Evolutionary conservation across 2,113 vertebrate genomes (phyloP).

Genomic region (Lynx canadensis): DNA sequence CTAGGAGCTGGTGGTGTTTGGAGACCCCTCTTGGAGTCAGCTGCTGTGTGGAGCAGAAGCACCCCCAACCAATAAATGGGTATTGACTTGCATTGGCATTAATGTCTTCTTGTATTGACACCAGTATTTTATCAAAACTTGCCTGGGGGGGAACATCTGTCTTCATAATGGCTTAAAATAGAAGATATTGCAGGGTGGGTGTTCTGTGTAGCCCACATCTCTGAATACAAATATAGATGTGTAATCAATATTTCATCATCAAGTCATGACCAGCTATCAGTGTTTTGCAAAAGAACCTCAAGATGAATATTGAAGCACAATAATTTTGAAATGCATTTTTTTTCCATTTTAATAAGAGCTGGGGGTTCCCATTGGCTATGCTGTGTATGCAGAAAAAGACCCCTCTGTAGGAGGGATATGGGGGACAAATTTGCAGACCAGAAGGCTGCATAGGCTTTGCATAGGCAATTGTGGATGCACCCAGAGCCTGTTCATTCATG

Average conservation of each 20-base stretch:
- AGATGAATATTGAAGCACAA: neutral
- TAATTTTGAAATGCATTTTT: neutral
- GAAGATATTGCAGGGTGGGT: neutral
- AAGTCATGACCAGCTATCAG: constrained; percentile 42
- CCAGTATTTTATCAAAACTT: constrained; percentile 70
- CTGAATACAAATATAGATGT: neutral
- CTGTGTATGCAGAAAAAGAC: neutral
- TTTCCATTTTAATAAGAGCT: neutral
- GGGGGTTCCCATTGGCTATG: neutral
- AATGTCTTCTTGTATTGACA: constrained; percentile 51
- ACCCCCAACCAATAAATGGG: neutral
- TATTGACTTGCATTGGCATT: constrained; percentile 50
- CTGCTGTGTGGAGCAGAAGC: neutral
- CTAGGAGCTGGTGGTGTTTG: neutral
- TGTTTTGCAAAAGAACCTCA: neutral
- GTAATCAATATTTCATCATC: constrained; percentile 66
- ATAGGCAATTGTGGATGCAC: accelerated
- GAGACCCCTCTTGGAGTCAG: neutral
- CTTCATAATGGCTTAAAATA: constrained; percentile 60
- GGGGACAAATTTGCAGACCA: neutral
- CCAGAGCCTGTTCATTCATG: neutral
- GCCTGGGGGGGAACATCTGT: neutral
- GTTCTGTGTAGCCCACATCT: neutral
- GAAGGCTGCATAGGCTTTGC: neutral
- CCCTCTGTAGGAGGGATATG: accelerated